phyloP scores from a whole-genome alignment of 2,797 vertebrate species.

The Sebastes elongatus region DNA sequence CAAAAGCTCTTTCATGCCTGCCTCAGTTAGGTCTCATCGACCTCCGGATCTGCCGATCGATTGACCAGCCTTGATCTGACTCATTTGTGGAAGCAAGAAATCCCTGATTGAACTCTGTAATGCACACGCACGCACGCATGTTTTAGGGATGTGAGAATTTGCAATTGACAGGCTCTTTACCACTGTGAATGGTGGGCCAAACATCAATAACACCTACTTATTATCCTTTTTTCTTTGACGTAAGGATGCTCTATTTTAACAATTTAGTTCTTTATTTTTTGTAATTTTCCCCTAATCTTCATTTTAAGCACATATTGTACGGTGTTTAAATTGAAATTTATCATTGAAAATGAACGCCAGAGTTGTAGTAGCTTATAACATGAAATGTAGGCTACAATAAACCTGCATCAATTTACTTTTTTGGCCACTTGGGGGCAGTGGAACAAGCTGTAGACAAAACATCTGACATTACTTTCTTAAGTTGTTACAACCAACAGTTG shows the following conservation, averaged over 20 bases:
- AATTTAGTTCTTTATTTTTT: background rate
- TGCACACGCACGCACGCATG: background rate
- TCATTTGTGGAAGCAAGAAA: conserved; percentile 15
- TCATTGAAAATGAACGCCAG: no score
- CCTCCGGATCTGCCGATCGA: conserved; percentile 32
- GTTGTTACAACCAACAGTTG: no score
- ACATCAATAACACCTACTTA: background rate
- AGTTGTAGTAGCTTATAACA: no score
- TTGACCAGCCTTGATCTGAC: conserved; percentile 32
- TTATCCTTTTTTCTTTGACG: background rate
- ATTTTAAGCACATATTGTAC: background rate
- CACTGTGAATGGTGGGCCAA: background rate
- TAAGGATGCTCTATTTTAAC: background rate
- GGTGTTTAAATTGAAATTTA: background rate
- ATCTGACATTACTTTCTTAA: no score
- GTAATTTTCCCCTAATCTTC: no score
- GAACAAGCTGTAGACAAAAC: no score
- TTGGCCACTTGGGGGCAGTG: no score
- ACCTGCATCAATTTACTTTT: no score
- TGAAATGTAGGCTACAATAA: no score
- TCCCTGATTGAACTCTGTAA: conserved; percentile 17
- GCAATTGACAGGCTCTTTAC: background rate
- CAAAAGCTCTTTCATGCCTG: conserved; percentile 42
- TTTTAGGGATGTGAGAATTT: background rate
- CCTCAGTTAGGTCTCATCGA: conserved; percentile 30